phyloP scores from a whole-genome alignment of 2,797 vertebrate species.

The Antennarius maculatus region DNA sequence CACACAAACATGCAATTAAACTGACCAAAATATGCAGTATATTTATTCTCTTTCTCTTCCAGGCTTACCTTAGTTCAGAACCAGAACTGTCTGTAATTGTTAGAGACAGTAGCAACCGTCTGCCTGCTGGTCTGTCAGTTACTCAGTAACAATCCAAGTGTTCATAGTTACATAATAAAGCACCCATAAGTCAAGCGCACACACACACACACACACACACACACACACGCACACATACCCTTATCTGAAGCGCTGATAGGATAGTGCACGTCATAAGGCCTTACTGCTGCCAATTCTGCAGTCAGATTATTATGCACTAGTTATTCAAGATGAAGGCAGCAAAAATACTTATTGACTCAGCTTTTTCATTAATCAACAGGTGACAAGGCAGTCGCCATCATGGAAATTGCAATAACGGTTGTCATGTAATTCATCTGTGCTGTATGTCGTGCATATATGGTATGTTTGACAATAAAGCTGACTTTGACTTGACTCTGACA shows the following conservation, averaged over 20 bases:
- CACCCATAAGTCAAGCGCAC: background rate
- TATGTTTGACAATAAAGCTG: too few species aligned
- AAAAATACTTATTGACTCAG: background rate
- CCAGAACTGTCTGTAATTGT: constrained; percentile 2
- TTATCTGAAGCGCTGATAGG: constrained; percentile 39
- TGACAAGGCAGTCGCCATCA: background rate
- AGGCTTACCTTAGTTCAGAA: constrained; percentile 23
- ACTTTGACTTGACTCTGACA: background rate
- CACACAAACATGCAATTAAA: background rate
- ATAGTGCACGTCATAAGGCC: constrained; percentile 2
- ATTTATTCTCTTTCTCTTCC: background rate
- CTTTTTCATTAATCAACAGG: constrained; percentile 5
- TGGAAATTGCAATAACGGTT: background rate
- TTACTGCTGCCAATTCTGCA: constrained; percentile 1
- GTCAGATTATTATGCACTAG: constrained; percentile 2
- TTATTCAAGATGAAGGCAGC: constrained; percentile 16
- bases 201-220: background rate
- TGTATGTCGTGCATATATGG: too few species aligned
- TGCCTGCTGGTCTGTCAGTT: constrained; percentile 35
- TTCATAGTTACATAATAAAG: constrained; percentile 47
- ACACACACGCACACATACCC: constrained; percentile 16
- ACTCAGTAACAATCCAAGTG: constrained; percentile 50
- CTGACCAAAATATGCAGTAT: background rate
- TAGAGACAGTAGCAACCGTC: constrained; percentile 17
- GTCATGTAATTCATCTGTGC: too few species aligned